Percentiles rank a stretch among this genome's conserved stretches.
These are phyloP conservation scores for Lasioglossum baleicum DNA, from an alignment of 1,140 invertebrate genomes.

Conservation along the genomic window DNA sequence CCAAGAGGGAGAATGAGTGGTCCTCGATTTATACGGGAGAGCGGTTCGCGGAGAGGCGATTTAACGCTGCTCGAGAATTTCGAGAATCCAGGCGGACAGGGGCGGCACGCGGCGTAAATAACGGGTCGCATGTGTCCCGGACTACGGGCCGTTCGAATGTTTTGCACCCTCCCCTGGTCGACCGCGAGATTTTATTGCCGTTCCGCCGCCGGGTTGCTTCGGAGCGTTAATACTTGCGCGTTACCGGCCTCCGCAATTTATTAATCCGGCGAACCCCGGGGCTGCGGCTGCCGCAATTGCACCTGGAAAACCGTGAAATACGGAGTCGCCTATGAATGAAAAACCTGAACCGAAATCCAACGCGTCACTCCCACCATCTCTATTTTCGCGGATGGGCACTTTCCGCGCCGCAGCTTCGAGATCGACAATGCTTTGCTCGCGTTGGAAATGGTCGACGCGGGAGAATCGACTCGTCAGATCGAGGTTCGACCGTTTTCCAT, in stretches of 20 bases:
- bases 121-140: constrained; percentile 21
- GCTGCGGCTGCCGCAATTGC: neutral
- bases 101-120: constrained; percentile 15
- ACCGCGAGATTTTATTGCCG: constrained; percentile 21
- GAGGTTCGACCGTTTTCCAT: too few relatives aligned
- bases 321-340: neutral
- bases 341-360: neutral
- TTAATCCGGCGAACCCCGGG: neutral
- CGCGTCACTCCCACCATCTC: too few relatives aligned
- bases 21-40: constrained; percentile 11
- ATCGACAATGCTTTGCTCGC: too few relatives aligned
- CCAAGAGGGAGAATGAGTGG: neutral
- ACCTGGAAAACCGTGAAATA: neutral
- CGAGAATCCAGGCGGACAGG: neutral
- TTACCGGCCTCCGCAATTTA: constrained; percentile 1
- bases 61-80: constrained; percentile 4
- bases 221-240: constrained; percentile 11
- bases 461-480: too few relatives aligned
- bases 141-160: constrained; percentile 7
- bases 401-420: too few relatives aligned
- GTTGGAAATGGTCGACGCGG: too few relatives aligned
- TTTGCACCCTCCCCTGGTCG: neutral
- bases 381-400: too few relatives aligned
- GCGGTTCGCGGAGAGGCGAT: neutral
- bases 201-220: neutral